Percentiles rank a stretch among this genome's conserved stretches.
Conservation (phyloP, 2,113 vertebrate species). For the Pedetes capensis region DNA sequence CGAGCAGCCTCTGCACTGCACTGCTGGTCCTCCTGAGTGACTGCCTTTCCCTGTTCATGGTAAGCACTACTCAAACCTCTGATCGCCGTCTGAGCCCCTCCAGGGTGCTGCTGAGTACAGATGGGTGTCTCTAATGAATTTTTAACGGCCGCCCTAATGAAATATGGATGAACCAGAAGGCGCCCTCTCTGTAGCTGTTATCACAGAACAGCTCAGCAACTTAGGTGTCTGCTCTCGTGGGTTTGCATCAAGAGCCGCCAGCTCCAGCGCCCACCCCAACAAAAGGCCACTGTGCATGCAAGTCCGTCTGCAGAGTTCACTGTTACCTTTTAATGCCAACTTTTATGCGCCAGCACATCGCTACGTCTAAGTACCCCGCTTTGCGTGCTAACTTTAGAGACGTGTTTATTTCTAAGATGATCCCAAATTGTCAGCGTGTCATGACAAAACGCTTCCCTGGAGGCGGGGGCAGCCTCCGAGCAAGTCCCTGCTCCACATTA, state of each 20-base stretch:
- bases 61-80: constrained; percentile 63
- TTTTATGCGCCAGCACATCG: constrained; percentile 55
- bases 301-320: constrained; percentile 22
- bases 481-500: background rate
- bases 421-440: constrained; percentile 40
- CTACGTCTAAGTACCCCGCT: background rate
- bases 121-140: constrained; percentile 62
- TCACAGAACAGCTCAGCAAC: constrained; percentile 57
- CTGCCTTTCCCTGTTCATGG: constrained; percentile 15
- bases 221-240: constrained; percentile 30
- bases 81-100: constrained; percentile 64
- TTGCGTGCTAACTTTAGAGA: constrained; percentile 41
- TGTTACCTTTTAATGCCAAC: constrained; percentile 29
- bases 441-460: background rate
- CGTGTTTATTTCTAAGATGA: constrained; percentile 47
- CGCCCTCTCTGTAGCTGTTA: background rate
- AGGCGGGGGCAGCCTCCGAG: background rate
- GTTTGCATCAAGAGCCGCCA: background rate
- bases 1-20: background rate
- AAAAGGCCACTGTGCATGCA: background rate
- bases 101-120: constrained; percentile 51
- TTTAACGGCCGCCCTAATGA: constrained; percentile 72
- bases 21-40: constrained; percentile 39
- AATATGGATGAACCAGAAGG: constrained; percentile 70
- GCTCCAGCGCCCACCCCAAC: background rate